These are phyloP conservation scores for Dolomedes plantarius DNA, from an alignment of 2,888 invertebrate genomes.

Conservation along the genomic window DNA sequence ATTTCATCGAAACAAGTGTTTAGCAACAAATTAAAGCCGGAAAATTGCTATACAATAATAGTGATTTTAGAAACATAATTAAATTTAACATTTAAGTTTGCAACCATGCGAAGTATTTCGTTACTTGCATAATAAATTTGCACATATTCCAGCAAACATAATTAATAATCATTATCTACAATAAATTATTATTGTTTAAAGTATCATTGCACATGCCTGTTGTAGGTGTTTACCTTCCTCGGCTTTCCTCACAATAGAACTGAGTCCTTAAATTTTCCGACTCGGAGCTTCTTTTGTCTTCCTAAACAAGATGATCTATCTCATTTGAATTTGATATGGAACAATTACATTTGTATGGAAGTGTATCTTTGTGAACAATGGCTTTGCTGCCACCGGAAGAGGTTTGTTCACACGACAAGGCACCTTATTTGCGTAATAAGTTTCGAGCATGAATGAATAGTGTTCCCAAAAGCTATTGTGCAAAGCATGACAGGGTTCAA, in stretches of 20 bases:
- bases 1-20: no score
- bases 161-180: neutral
- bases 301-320: neutral
- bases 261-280: neutral
- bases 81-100: no score
- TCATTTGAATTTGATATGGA: slow-evolving; percentile 14
- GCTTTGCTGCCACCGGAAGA: neutral
- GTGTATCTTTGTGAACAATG: neutral
- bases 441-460: neutral
- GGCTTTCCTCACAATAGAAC: neutral
- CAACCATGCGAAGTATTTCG: no score
- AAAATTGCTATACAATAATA: no score
- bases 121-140: no score
- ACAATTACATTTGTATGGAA: neutral
- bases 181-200: neutral
- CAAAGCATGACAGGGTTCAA: neutral
- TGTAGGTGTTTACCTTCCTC: neutral
- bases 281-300: neutral
- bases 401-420: neutral
- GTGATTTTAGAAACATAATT: no score
- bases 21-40: no score
- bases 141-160: neutral
- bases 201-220: neutral
- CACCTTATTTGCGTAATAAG: slow-evolving; percentile 11
- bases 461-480: neutral